phyloP scores from a whole-genome alignment of 2,888 invertebrate species.

The Coelogynopora nodosa region DNA sequence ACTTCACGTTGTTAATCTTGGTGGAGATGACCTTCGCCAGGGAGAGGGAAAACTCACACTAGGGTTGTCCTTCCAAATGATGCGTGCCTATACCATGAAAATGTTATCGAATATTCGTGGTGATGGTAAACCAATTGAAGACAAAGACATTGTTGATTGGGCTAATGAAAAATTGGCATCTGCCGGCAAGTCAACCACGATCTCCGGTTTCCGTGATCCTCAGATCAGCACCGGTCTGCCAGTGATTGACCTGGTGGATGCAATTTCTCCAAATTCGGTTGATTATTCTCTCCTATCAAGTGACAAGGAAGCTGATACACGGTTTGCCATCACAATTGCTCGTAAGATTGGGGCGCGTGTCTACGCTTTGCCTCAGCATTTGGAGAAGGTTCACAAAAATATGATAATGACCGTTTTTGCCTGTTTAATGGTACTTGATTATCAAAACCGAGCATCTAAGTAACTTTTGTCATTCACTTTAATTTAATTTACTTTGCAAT shows the following conservation, averaged over 20 bases:
- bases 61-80: constrained; percentile 90
- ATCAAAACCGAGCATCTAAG: too few species aligned
- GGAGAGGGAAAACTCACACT: constrained; percentile 66
- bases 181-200: constrained; percentile 61
- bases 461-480: too few species aligned
- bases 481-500: too few species aligned
- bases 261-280: constrained; percentile 73
- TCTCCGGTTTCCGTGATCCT: constrained; percentile 68
- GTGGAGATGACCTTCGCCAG: constrained; percentile 79
- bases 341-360: constrained; percentile 43
- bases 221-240: constrained; percentile 83
- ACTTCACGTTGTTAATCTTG: constrained; percentile 43
- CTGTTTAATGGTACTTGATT: constrained; percentile 44
- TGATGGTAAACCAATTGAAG: constrained; percentile 72
- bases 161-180: constrained; percentile 75
- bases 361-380: constrained; percentile 43
- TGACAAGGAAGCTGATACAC: neutral
- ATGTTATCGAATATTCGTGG: constrained; percentile 69
- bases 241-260: constrained; percentile 89
- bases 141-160: constrained; percentile 93
- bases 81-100: constrained; percentile 95
- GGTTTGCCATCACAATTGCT: constrained; percentile 39
- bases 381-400: constrained; percentile 34
- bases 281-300: constrained; percentile 35
- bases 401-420: constrained; percentile 45